Conservation (phyloP, 2,113 vertebrate species). For the Cinclus cinclus region DNA sequence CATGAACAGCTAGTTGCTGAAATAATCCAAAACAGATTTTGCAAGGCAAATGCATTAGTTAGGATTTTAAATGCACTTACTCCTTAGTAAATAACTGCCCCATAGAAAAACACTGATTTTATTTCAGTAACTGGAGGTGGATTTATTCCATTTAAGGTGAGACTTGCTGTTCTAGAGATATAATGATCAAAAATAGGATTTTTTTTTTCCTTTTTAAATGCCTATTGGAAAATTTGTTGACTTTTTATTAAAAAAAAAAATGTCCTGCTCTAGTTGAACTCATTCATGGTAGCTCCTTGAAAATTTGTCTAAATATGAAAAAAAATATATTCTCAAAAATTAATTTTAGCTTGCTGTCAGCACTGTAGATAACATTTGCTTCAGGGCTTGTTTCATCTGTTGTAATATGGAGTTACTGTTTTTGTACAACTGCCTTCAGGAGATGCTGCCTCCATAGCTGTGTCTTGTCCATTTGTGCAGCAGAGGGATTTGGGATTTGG, state of each 20-base stretch:
- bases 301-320: background rate
- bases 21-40: background rate
- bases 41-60: background rate
- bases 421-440: background rate
- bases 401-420: background rate
- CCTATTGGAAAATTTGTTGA: background rate
- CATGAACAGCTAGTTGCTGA: background rate
- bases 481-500: background rate
- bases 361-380: background rate
- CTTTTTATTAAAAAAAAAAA: background rate
- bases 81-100: background rate
- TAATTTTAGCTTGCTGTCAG: background rate
- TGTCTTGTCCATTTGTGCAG: background rate
- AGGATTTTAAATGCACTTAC: background rate
- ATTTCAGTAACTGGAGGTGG: background rate
- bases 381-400: background rate
- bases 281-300: background rate
- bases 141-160: background rate
- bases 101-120: background rate
- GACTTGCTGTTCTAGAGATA: background rate
- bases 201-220: background rate
- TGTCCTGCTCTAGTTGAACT: background rate
- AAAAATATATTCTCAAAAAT: background rate
- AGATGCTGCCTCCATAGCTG: background rate
- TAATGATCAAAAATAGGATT: background rate